phyloP scores from a whole-genome alignment of 1,140 invertebrate species.

The Nylanderia fulva region DNA sequence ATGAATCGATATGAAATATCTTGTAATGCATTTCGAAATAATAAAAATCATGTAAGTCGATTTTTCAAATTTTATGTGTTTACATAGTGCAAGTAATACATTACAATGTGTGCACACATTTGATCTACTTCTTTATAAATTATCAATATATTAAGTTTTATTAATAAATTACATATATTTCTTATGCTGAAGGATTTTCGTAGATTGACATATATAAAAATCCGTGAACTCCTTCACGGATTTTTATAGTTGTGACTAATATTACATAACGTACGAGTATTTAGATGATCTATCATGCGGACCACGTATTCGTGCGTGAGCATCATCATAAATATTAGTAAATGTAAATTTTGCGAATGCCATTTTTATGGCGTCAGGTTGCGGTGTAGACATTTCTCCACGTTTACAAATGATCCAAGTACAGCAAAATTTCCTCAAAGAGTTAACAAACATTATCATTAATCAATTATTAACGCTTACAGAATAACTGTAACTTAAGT shows the following conservation, averaged over 20 bases:
- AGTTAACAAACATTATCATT: slow-evolving; percentile 33
- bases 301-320: slow-evolving; percentile 31
- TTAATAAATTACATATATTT: background rate
- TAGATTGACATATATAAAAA: slow-evolving; percentile 1
- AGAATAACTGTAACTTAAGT: background rate
- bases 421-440: background rate
- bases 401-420: background rate
- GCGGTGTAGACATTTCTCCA: slow-evolving; percentile 4
- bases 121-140: background rate
- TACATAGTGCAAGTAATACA: too few relatives aligned
- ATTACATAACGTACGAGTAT: slow-evolving; percentile 40
- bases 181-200: background rate
- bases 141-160: background rate
- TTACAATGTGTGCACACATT: too few relatives aligned
- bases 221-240: too few relatives aligned
- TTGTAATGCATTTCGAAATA: too few relatives aligned
- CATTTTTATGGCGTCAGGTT: slow-evolving; percentile 38
- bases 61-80: too few relatives aligned
- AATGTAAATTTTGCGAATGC: slow-evolving; percentile 51
- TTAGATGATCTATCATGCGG: slow-evolving; percentile 19
- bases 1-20: too few relatives aligned
- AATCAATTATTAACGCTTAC: background rate
- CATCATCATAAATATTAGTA: background rate
- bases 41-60: too few relatives aligned
- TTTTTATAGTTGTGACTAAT: slow-evolving; percentile 35